Evolutionary conservation across 2,888 invertebrate species (phyloP).

Genomic region (Agapetus fuscipes): DNA sequence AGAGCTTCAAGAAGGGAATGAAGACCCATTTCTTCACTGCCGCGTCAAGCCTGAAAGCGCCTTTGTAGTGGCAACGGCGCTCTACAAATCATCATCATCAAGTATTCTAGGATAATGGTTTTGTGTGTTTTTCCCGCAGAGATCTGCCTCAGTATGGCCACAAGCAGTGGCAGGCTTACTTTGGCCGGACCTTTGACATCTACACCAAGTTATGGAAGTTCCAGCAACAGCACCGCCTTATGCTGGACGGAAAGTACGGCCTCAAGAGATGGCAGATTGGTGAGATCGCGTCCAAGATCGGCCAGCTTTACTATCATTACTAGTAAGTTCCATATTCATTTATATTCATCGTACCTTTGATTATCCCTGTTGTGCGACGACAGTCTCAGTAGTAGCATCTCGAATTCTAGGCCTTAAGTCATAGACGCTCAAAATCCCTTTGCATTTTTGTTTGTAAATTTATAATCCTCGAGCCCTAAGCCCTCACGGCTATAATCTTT

Average conservation of each 20-base stretch:
- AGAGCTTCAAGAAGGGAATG: no score
- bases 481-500: no score
- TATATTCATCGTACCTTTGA: neutral
- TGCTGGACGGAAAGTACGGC: constrained; percentile 87
- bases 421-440: no score
- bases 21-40: no score
- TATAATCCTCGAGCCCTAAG: no score
- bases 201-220: constrained; percentile 98
- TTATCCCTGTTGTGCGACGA: neutral
- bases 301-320: constrained; percentile 96
- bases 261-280: constrained; percentile 97
- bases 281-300: constrained; percentile 97
- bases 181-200: constrained; percentile 93
- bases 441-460: no score
- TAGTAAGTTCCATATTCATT: constrained; percentile 66
- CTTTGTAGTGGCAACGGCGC: no score
- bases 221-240: constrained; percentile 89
- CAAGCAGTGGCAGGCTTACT: constrained; percentile 96
- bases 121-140: constrained; percentile 41
- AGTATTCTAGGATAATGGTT: neutral
- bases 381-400: no score
- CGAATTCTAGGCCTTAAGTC: no score
- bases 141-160: constrained; percentile 95
- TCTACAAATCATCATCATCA: no score
- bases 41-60: no score